Evolutionary conservation across 2,888 invertebrate genomes (phyloP).

Genomic region (Mimumesa dahlbomi): DNA sequence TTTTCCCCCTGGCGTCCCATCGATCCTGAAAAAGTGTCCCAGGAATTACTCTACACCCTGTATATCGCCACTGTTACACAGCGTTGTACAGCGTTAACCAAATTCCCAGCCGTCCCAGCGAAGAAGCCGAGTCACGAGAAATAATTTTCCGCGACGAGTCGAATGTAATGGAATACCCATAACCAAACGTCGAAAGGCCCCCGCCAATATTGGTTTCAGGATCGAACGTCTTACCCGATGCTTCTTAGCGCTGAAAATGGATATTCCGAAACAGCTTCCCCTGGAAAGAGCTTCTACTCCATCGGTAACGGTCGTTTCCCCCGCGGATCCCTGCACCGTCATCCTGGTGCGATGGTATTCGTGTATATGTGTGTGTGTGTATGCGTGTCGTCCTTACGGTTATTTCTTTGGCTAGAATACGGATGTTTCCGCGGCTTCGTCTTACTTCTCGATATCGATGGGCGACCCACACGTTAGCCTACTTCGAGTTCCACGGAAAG

Average conservation of each 20-base stretch:
- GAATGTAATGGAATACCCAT: slow-evolving; percentile 26
- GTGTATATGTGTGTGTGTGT: no score
- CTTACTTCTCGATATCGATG: not conserved
- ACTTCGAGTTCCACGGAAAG: slow-evolving; percentile 1
- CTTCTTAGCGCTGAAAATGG: slow-evolving; percentile 43
- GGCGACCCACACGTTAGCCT: not conserved
- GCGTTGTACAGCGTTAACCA: no score
- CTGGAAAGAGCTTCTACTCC: slow-evolving; percentile 25
- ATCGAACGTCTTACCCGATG: slow-evolving; percentile 43
- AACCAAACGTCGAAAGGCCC: slow-evolving; percentile 14
- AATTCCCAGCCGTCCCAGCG: no score
- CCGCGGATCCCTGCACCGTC: not conserved
- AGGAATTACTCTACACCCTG: no score
- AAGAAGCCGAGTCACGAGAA: no score
- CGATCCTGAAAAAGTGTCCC: no score
- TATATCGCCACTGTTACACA: no score
- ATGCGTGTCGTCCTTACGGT: not conserved
- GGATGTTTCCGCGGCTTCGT: slow-evolving; percentile 6
- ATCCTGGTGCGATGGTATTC: not conserved
- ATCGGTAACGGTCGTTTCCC: slow-evolving; percentile 25
- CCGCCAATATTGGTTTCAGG: slow-evolving; percentile 31
- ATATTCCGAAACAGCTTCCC: slow-evolving; percentile 45
- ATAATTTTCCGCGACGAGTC: slow-evolving; percentile 23
- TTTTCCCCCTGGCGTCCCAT: no score
- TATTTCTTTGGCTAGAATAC: slow-evolving; percentile 20